Conservation (phyloP, 1,140 invertebrate genomes). For the Solenopsis fugax region DNA sequence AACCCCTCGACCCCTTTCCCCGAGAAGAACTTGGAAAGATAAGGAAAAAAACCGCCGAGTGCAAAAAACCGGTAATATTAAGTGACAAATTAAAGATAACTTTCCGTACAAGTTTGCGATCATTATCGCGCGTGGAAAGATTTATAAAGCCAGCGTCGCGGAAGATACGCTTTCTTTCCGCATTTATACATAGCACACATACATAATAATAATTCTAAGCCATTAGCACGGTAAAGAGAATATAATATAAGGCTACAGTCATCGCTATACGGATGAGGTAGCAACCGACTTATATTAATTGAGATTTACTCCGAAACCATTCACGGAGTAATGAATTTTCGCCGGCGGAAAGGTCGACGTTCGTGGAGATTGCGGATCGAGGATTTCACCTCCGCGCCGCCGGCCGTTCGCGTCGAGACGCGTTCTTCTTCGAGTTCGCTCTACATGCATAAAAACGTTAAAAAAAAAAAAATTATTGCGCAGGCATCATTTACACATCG, state of each 20-base stretch:
- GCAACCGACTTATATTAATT: conserved; percentile 9
- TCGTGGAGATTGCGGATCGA: neutral
- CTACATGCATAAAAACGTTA: neutral
- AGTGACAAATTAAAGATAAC: neutral
- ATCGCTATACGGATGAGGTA: conserved; percentile 23
- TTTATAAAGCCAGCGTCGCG: neutral
- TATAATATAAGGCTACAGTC: conserved; percentile 5
- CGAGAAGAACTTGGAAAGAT: neutral
- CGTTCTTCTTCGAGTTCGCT: neutral
- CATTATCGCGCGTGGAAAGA: conserved; percentile 7
- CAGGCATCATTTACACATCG: neutral
- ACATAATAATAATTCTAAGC: conserved; percentile 31
- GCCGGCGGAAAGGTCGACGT: neutral
- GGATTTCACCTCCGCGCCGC: neutral
- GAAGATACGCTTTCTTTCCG: conserved; percentile 68
- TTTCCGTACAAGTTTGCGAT: neutral
- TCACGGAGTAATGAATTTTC: neutral
- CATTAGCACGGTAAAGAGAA: conserved; percentile 41
- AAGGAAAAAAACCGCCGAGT: neutral
- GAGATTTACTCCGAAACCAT: neutral
- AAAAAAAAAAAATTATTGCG: conserved; percentile 10
- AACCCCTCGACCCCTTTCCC: too few species aligned
- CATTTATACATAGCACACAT: conserved; percentile 16
- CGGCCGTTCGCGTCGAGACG: neutral
- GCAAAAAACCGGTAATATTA: neutral